phyloP scores from a whole-genome alignment of 2,797 vertebrate genomes.

The Diceros bicornis region DNA sequence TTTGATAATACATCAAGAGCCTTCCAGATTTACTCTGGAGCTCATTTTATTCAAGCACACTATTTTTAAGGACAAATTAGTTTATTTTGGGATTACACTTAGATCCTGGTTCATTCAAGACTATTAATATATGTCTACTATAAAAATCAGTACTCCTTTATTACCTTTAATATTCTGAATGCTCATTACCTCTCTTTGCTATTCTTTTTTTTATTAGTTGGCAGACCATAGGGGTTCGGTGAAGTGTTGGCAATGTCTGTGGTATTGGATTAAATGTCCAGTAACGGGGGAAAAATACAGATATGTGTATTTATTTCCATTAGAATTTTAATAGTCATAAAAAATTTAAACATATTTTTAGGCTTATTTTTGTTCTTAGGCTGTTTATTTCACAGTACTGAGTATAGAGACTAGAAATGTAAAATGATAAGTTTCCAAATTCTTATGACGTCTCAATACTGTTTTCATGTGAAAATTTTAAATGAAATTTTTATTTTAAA shows the following conservation, averaged over 20 bases:
- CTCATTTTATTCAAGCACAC: neutral
- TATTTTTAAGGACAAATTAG: neutral
- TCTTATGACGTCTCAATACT: neutral
- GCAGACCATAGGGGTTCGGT: neutral
- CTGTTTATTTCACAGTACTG: neutral
- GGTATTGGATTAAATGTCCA: neutral
- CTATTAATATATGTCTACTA: neutral
- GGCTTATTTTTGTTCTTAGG: neutral
- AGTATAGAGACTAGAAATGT: neutral
- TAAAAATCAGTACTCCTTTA: neutral
- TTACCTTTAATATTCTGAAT: neutral
- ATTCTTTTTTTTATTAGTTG: neutral
- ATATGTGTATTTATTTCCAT: neutral
- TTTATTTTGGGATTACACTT: neutral
- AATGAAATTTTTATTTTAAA: slow-evolving; percentile 28
- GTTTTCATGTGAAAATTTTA: neutral
- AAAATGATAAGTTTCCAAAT: neutral
- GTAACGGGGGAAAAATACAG: neutral
- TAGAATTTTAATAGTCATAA: slow-evolving; percentile 9
- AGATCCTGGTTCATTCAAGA: neutral
- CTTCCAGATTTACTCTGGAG: neutral
- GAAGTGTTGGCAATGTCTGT: neutral
- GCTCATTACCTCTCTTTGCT: neutral
- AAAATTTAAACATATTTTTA: neutral
- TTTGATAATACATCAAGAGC: neutral